A percentile compares a stretch with the other conserved stretches of the same genome.
Evolutionary conservation across 2,888 invertebrate genomes (phyloP).

Genomic region (Heliconius ethilla): DNA sequence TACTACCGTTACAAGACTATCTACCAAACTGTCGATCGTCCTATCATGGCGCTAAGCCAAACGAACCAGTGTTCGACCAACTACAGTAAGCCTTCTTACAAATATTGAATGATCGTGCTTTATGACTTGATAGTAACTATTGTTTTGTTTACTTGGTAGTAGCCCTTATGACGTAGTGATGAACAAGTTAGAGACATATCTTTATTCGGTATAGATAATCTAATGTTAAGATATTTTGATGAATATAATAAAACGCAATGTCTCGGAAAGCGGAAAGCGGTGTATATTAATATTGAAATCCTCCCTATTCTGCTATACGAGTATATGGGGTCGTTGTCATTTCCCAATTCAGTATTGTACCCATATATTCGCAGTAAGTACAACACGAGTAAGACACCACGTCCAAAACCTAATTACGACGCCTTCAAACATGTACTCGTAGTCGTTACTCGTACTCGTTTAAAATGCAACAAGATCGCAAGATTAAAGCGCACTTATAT

Average conservation of each 20-base stretch:
- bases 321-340: neutral
- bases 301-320: too few species aligned
- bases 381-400: neutral
- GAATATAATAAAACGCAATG: too few species aligned
- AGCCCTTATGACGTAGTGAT: too few species aligned
- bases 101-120: neutral
- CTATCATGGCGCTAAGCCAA: conserved; percentile 16
- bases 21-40: conserved; percentile 21
- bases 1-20: conserved; percentile 21
- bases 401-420: neutral
- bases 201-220: too few species aligned
- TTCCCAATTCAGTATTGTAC: neutral
- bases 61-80: conserved; percentile 4
- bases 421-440: neutral
- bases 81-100: neutral
- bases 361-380: neutral
- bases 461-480: conserved; percentile 9
- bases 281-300: too few species aligned
- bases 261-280: too few species aligned
- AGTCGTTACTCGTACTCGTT: neutral
- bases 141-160: too few species aligned
- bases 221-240: too few species aligned
- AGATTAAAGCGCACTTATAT: conserved; percentile 21
- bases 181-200: too few species aligned
- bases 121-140: neutral